These are phyloP conservation scores for Pristionchus arcanus DNA, from an alignment of 2,888 invertebrate genomes.

Conservation along the genomic window DNA sequence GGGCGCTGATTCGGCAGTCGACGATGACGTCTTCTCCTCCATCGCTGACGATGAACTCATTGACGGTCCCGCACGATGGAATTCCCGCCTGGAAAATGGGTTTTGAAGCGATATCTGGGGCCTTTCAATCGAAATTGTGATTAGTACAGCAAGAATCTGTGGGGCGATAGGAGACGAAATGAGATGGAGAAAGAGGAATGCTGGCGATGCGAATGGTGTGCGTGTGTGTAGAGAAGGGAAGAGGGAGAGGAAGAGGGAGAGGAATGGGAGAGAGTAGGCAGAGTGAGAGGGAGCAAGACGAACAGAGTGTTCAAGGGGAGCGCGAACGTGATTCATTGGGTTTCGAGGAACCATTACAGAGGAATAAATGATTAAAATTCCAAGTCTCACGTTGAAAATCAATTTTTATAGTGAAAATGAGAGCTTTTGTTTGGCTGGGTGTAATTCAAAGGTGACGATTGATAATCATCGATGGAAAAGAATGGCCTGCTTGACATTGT, in stretches of 20 bases:
- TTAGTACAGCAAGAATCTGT: neutral
- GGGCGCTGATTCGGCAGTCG: neutral
- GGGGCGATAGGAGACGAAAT: neutral
- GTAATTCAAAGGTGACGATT: no score
- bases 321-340: no score
- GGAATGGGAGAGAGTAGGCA: no score
- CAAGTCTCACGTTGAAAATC: no score
- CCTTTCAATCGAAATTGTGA: neutral
- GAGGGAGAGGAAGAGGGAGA: neutral
- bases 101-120: neutral
- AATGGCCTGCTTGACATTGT: no score
- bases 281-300: neutral
- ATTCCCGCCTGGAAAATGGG: neutral
- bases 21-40: neutral
- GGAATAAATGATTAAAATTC: no score
- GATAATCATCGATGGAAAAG: no score
- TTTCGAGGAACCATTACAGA: no score
- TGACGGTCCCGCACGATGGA: neutral
- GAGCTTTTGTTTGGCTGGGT: no score
- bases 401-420: no score
- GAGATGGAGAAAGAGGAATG: constrained; percentile 6
- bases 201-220: neutral
- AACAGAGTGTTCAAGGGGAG: neutral
- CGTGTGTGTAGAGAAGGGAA: neutral
- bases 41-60: neutral